These are phyloP conservation scores for Aleiodes alternator DNA, from an alignment of 2,888 invertebrate species.

Conservation along the genomic window DNA sequence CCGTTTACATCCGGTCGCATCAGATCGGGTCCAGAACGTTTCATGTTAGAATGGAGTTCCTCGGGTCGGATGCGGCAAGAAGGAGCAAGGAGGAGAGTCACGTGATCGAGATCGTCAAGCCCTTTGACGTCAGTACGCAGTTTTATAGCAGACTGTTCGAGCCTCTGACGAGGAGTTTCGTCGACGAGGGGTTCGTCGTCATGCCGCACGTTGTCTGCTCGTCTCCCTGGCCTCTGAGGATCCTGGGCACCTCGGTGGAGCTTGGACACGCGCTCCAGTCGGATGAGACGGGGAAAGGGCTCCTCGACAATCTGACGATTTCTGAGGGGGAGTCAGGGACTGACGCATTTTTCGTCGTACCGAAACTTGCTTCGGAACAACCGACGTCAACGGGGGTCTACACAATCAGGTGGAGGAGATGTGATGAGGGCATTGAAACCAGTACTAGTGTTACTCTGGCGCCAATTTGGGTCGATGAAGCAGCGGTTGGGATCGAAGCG, in stretches of 20 bases:
- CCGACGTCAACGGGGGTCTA: constrained; percentile 77
- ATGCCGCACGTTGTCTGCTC: constrained; percentile 83
- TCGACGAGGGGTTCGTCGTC: constrained; percentile 82
- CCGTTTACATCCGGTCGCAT: constrained; percentile 81
- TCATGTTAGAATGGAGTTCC: constrained; percentile 76
- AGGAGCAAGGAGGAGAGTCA: constrained; percentile 80
- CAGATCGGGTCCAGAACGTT: constrained; percentile 80
- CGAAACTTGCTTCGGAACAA: constrained; percentile 74
- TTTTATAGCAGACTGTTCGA: constrained; percentile 82
- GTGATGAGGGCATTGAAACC: constrained; percentile 68
- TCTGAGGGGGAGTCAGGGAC: constrained; percentile 77
- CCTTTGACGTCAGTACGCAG: constrained; percentile 82
- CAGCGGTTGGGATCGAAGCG: constrained; percentile 80
- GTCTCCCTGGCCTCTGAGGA: constrained; percentile 83
- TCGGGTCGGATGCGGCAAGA: constrained; percentile 62
- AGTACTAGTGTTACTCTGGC: constrained; percentile 79
- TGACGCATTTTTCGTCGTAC: constrained; percentile 77
- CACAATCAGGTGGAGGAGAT: constrained; percentile 77
- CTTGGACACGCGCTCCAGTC: constrained; percentile 59
- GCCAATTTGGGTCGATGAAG: constrained; percentile 79
- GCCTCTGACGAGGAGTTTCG: constrained; percentile 81
- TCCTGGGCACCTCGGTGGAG: constrained; percentile 75
- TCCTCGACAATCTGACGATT: constrained; percentile 73
- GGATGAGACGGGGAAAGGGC: constrained; percentile 53
- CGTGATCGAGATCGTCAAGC: constrained; percentile 81